A percentile compares a stretch with the other conserved stretches of the same genome.
These are phyloP conservation scores for Sebastes nivosus DNA, from an alignment of 2,797 vertebrate genomes.

Conservation along the genomic window DNA sequence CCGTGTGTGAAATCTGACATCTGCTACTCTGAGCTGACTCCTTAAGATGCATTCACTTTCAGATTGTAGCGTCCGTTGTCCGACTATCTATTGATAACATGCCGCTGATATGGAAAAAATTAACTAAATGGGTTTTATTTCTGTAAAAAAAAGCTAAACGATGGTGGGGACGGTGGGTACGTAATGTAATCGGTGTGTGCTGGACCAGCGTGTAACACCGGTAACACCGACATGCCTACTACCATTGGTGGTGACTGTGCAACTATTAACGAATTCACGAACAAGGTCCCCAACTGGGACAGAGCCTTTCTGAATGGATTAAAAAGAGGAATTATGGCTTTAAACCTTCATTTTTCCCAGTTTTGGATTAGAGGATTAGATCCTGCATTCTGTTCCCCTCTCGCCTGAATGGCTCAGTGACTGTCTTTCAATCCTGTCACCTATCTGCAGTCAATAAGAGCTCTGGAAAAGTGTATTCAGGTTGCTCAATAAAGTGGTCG, in stretches of 20 bases:
- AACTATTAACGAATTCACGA: constrained; percentile 33
- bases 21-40: too few species aligned
- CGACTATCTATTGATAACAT: too few species aligned
- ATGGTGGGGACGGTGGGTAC: too few species aligned
- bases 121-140: too few species aligned
- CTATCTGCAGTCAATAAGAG: constrained; percentile 30
- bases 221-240: not conserved
- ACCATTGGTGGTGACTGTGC: not conserved
- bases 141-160: too few species aligned
- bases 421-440: constrained; percentile 41
- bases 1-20: too few species aligned
- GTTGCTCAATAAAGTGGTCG: not conserved
- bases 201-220: too few species aligned
- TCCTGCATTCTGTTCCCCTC: constrained; percentile 40
- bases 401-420: constrained; percentile 32
- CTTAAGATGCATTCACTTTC: too few species aligned
- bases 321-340: constrained; percentile 72
- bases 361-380: constrained; percentile 73
- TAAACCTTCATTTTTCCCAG: constrained; percentile 70
- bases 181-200: too few species aligned
- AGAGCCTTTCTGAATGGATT: constrained; percentile 70
- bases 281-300: constrained; percentile 60
- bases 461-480: constrained; percentile 18
- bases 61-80: too few species aligned
- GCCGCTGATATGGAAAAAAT: too few species aligned